Evolutionary conservation across 1,140 invertebrate species (phyloP).

Genomic region (Zaprionus africanus): DNA sequence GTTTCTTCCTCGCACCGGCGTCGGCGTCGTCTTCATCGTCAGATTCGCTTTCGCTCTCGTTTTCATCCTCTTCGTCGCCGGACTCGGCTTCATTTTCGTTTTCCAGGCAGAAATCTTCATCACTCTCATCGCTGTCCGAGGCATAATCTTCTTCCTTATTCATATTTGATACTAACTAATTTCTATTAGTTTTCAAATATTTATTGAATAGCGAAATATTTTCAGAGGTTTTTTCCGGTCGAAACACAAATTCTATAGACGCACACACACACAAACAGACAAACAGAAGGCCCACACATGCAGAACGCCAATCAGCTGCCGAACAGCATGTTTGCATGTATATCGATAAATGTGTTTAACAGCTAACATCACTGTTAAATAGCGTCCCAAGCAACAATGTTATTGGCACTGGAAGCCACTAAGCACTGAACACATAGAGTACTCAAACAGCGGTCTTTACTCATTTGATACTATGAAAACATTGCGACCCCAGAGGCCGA

Average conservation of each 20-base stretch:
- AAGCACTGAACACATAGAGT: no score
- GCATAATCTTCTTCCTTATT: constrained; percentile 56
- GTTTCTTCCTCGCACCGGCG: constrained; percentile 45
- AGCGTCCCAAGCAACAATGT: no score
- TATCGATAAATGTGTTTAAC: constrained; percentile 9
- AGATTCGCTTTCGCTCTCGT: constrained; percentile 47
- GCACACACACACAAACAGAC: constrained; percentile 14
- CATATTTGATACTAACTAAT: constrained; percentile 45
- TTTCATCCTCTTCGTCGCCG: constrained; percentile 70
- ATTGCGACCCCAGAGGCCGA: no score
- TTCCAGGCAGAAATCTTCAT: constrained; percentile 85
- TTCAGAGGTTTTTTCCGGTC: constrained; percentile 15
- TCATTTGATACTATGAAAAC: no score
- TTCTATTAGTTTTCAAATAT: neutral
- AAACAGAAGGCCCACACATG: neutral
- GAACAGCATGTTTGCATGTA: constrained; percentile 11
- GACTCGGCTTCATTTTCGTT: constrained; percentile 79
- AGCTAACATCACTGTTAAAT: neutral
- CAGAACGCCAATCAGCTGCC: constrained; percentile 31
- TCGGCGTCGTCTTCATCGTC: constrained; percentile 33
- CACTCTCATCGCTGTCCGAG: constrained; percentile 82
- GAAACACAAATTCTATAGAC: constrained; percentile 6
- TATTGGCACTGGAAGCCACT: no score
- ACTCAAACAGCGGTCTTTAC: no score
- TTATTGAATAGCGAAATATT: neutral